Evolutionary conservation across 2,797 vertebrate genomes (phyloP).

Genomic region (Odontamblyopus rebecca): DNA sequence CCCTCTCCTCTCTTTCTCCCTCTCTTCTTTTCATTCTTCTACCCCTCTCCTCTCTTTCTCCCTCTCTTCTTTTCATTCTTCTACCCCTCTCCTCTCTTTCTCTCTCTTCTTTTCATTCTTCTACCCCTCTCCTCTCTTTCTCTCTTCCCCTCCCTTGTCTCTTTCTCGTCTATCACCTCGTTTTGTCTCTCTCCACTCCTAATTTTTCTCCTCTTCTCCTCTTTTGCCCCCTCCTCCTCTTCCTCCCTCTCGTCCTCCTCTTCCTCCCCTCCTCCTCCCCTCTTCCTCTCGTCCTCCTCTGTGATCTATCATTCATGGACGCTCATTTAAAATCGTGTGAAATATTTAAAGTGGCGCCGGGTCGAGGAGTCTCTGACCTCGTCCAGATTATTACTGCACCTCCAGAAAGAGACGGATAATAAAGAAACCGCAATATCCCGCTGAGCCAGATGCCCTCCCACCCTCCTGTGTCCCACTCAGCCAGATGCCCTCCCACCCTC

Average conservation of each 20-base stretch:
- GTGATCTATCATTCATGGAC: conserved; percentile 82
- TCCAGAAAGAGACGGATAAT: conserved; percentile 9
- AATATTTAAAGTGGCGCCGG: conserved; percentile 82
- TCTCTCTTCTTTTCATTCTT: too few relatives aligned
- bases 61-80: neutral
- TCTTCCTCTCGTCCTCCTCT: neutral
- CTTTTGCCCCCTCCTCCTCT: too few relatives aligned
- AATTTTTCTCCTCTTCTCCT: too few relatives aligned
- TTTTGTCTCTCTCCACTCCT: too few relatives aligned
- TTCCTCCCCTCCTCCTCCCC: neutral
- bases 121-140: conserved; percentile 12
- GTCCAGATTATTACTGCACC: conserved; percentile 60
- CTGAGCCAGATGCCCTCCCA: neutral
- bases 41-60: neutral
- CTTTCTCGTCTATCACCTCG: neutral
- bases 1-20: neutral
- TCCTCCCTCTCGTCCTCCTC: too few relatives aligned
- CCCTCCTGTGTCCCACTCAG: too few relatives aligned
- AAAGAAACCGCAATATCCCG: conserved; percentile 7
- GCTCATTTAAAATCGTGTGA: conserved; percentile 83
- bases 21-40: neutral
- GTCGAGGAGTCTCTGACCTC: conserved; percentile 69
- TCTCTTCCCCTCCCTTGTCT: neutral
- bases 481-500: too few relatives aligned
- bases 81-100: neutral